Base-by-base conservation (phyloP, 2,888 invertebrate species). In the Candidula unifasciata region DNA sequence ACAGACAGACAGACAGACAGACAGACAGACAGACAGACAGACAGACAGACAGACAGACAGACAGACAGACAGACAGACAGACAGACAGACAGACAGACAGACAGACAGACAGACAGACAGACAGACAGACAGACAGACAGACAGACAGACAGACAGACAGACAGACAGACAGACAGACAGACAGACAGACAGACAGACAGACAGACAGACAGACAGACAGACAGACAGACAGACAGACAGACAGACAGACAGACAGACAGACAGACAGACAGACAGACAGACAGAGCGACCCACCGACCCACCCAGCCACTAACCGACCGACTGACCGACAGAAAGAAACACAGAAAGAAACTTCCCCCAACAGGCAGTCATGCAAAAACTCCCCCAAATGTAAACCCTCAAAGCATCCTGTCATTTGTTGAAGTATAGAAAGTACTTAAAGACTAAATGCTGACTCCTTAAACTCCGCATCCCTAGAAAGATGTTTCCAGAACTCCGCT, bases 1-100 rank as follows among this genome's bases (percentile, higher is more conserved):
- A 77, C 52, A 77, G 77, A 27, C 52, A 77, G 77, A 54, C 52
- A 77, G 77, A 27, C 52, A 77, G 77, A 54, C 52, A 77, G 77
- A 54, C 52, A 77, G 77, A 77, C 10, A n/a, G 37, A 68, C n/a
- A 54, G 52, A 77, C 52, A 77, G 77, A 54, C 52, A 54, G 37
- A 33, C 76, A 76, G 66, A 66, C 66, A 66, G 66, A 66, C 66
- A 66, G 66, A 66, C n/a, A 66, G 66, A 66, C 66, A 66, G 66
- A 66, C 66, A n/a, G 66, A 66, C 30, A 71, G 64, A 64, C 64
- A 64, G 64, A 64, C 64, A 64, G 64, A 64, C 64, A 64, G 24
- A 64, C 64, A 64, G 64, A 64, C 27, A 64, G 64, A 64, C 27
- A 64, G 64, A 64, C 27, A 64, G 64, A 64, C 30, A 71, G 64